phyloP scores from a whole-genome alignment of 2,113 vertebrate species.

The Hepsetus odoe region DNA sequence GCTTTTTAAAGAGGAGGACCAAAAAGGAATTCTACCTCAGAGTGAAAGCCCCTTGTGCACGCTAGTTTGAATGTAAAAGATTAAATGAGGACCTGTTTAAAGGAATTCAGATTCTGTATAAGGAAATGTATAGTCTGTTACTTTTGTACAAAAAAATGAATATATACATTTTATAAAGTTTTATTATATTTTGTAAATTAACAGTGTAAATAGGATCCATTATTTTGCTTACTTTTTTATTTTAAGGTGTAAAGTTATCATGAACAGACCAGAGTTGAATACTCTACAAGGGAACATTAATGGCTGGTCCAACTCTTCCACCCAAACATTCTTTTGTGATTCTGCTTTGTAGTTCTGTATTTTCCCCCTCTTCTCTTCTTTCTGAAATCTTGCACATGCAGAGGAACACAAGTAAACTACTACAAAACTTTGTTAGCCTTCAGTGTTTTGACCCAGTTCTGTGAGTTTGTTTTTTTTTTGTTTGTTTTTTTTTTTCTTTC shows the following conservation, averaged over 20 bases:
- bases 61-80: constrained; percentile 55
- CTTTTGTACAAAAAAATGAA: constrained; percentile 47
- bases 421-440: constrained; percentile 13
- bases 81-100: constrained; percentile 50
- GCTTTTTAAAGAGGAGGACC: constrained; percentile 64
- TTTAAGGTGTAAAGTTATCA: constrained; percentile 60
- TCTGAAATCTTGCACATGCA: not conserved
- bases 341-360: not conserved
- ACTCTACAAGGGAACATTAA: constrained; percentile 15
- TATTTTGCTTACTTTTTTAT: constrained; percentile 80
- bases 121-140: constrained; percentile 48
- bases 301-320: constrained; percentile 43
- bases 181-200: constrained; percentile 89
- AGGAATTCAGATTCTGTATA: constrained; percentile 41
- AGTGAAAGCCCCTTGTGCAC: constrained; percentile 72
- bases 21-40: constrained; percentile 87
- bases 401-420: constrained; percentile 3
- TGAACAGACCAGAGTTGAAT: constrained; percentile 59
- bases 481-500: constrained; percentile 74
- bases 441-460: not conserved
- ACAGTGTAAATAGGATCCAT: constrained; percentile 84
- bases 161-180: constrained; percentile 78
- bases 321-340: constrained; percentile 29
- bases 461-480: constrained; percentile 73
- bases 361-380: not conserved